Percentiles rank a stretch among this genome's conserved stretches.
Evolutionary conservation across 30 jellyfish, hydroid and myxozoan genomes (phyloP).

Genomic region (Calvadosia cruxmelitensis): DNA sequence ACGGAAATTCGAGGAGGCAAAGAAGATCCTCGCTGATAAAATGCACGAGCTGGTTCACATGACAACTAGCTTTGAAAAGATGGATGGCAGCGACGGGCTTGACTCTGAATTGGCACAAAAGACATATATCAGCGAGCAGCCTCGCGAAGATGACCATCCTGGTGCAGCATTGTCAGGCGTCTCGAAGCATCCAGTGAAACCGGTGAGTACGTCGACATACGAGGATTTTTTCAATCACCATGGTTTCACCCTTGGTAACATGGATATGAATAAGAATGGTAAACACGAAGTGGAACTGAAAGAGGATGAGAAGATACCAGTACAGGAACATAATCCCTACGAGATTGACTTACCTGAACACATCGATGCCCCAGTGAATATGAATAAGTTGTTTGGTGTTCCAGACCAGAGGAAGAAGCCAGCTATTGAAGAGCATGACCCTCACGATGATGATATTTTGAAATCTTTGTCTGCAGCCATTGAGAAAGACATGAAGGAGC

Average conservation of each 20-base stretch:
- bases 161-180: slow-evolving; percentile 85
- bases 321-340: not conserved
- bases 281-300: not conserved
- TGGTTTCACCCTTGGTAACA: slow-evolving; percentile 83
- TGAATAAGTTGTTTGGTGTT: not conserved
- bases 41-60: slow-evolving; percentile 59
- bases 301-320: not conserved
- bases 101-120: not conserved
- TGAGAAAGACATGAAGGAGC: slow-evolving; percentile 44
- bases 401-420: not conserved
- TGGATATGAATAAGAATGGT: slow-evolving; percentile 26
- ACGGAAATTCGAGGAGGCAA: slow-evolving; percentile 59
- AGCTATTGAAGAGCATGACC: not conserved
- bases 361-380: not conserved
- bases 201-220: slow-evolving; percentile 22
- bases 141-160: slow-evolving; percentile 35
- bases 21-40: slow-evolving; percentile 57
- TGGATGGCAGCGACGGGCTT: slow-evolving; percentile 3
- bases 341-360: not conserved
- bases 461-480: slow-evolving; percentile 80
- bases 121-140: not conserved
- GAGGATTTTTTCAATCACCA: slow-evolving; percentile 47
- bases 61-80: slow-evolving; percentile 64
- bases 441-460: slow-evolving; percentile 42
- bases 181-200: slow-evolving; percentile 20